Evolutionary conservation across 2,888 invertebrate species (phyloP).

Genomic region (Agriotes lineatus): DNA sequence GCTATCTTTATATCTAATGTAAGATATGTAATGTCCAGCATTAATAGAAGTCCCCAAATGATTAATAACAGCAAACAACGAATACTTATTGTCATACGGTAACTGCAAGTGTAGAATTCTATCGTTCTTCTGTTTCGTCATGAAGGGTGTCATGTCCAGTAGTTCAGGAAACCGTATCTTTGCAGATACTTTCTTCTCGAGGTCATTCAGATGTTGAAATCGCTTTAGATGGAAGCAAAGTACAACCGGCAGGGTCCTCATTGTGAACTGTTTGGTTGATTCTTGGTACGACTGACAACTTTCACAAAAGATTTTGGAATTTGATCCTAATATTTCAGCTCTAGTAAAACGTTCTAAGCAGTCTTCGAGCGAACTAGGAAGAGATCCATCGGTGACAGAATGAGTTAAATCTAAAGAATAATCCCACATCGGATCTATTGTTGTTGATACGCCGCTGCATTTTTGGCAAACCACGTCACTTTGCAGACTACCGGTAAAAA

Average conservation of each 20-base stretch:
- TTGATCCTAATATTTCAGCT: conserved; percentile 92
- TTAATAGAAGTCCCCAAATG: conserved; percentile 90
- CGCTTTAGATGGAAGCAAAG: conserved; percentile 97
- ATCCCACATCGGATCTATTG: conserved; percentile 98
- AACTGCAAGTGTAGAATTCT: conserved; percentile 39
- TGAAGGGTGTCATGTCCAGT: conserved; percentile 97
- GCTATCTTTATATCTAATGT: conserved; percentile 90
- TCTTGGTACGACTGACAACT: conserved; percentile 91
- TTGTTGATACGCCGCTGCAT: conserved; percentile 95
- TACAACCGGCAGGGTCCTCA: conserved; percentile 95
- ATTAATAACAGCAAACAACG: conserved; percentile 96
- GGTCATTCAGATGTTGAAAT: conserved; percentile 88
- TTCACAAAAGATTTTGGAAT: conserved; percentile 93
- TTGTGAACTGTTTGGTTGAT: conserved; percentile 94
- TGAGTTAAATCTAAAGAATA: conserved; percentile 92
- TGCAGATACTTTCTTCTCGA: conserved; percentile 92
- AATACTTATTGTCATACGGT: conserved; percentile 83
- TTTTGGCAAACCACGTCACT: conserved; percentile 96
- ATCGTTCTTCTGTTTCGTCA: conserved; percentile 69
- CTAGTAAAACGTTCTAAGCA: conserved; percentile 94
- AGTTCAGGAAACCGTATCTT: conserved; percentile 95
- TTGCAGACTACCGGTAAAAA: conserved; percentile 95
- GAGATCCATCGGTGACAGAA: conserved; percentile 69
- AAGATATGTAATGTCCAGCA: conserved; percentile 96
- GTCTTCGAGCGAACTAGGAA: conserved; percentile 85